These are phyloP conservation scores for Cryptophagus acutangulus DNA, from an alignment of 2,888 invertebrate genomes.

Conservation along the genomic window DNA sequence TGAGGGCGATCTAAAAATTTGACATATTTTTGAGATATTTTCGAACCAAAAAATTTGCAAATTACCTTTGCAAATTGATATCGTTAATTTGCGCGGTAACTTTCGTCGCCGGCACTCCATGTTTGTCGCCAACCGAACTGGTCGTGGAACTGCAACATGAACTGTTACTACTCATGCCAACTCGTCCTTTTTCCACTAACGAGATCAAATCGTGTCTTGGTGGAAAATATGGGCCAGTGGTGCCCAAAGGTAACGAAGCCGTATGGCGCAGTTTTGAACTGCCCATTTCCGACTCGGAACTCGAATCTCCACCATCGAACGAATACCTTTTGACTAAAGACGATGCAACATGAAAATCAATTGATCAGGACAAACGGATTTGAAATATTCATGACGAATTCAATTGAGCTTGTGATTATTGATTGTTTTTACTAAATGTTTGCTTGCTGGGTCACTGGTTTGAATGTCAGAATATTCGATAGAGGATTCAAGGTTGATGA, in stretches of 20 bases:
- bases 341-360: no score
- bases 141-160: slow-evolving; percentile 54
- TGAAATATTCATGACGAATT: no score
- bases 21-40: neutral
- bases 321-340: slow-evolving; percentile 61
- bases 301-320: slow-evolving; percentile 61
- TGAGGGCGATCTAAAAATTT: slow-evolving; percentile 20
- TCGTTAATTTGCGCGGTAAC: slow-evolving; percentile 40
- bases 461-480: no score
- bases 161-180: slow-evolving; percentile 48
- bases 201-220: slow-evolving; percentile 48
- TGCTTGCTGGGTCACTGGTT: no score
- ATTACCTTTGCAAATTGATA: slow-evolving; percentile 33
- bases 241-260: slow-evolving; percentile 39
- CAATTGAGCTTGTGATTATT: no score
- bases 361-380: no score
- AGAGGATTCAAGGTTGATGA: no score
- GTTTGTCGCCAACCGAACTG: slow-evolving; percentile 50
- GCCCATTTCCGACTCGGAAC: slow-evolving; percentile 67
- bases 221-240: slow-evolving; percentile 46
- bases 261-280: slow-evolving; percentile 26
- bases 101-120: slow-evolving; percentile 35
- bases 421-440: no score
- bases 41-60: slow-evolving; percentile 4
- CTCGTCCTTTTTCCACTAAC: slow-evolving; percentile 52